A percentile compares a stretch with the other conserved stretches of the same genome.
Evolutionary conservation across 2,797 vertebrate genomes (phyloP).

Genomic region (Pseudocheirus occidentalis): DNA sequence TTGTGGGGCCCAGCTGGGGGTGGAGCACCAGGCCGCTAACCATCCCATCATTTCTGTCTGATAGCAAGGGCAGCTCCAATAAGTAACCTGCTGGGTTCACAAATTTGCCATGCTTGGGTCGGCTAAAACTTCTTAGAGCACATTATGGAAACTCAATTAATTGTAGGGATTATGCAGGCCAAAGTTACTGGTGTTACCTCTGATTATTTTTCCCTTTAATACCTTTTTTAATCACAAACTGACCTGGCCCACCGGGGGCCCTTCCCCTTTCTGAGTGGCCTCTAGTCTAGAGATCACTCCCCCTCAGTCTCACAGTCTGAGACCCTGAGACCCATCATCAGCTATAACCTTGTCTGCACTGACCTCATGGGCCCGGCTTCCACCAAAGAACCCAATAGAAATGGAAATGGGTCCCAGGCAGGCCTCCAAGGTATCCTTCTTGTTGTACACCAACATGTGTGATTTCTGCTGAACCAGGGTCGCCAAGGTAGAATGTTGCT

Average conservation of each 20-base stretch:
- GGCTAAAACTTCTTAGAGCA: slow-evolving; percentile 75
- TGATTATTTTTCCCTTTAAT: slow-evolving; percentile 74
- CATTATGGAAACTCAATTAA: slow-evolving; percentile 80
- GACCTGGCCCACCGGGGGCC: slow-evolving; percentile 10
- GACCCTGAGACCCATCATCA: neutral
- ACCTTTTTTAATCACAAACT: slow-evolving; percentile 66
- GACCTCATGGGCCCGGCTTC: slow-evolving; percentile 19
- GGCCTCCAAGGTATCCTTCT: slow-evolving; percentile 17
- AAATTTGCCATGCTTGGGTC: slow-evolving; percentile 71
- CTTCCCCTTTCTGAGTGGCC: slow-evolving; percentile 28
- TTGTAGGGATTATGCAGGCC: slow-evolving; percentile 67
- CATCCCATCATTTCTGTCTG: slow-evolving; percentile 60
- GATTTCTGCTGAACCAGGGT: neutral
- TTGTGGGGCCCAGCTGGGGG: slow-evolving; percentile 52
- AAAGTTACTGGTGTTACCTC: slow-evolving; percentile 65
- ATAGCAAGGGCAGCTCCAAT: slow-evolving; percentile 64
- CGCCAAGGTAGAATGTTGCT: neutral
- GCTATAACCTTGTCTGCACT: neutral
- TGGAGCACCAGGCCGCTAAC: slow-evolving; percentile 47
- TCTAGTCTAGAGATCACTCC: slow-evolving; percentile 20
- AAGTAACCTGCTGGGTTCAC: slow-evolving; percentile 75
- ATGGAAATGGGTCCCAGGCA: slow-evolving; percentile 58
- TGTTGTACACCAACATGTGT: neutral
- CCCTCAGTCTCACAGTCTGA: slow-evolving; percentile 3
- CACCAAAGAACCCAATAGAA: slow-evolving; percentile 53